Base-by-base conservation (phyloP, 2,797 vertebrate species). In the Lagocephalus sceleratus region DNA sequence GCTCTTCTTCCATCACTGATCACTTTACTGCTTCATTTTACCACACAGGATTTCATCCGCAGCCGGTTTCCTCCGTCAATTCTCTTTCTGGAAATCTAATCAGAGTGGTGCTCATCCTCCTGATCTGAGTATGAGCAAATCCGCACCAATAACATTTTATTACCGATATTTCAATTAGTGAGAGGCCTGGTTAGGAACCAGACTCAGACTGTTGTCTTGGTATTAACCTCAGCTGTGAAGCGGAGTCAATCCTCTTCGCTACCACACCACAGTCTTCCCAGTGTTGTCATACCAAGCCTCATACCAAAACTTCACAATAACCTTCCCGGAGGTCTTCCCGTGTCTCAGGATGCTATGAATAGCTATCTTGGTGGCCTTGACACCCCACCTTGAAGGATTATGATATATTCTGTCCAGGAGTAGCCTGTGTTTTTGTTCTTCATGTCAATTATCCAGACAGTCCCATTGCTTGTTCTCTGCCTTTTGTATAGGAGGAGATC, bases 301-400 rank as follows among this genome's bases (percentile, higher is more conserved):
- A 84, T 83, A 77, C 84, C 79, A 72, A 64, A 82, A 81, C 82
- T 46, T 87, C 77, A 85, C 69, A 84, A 83, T 79, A 68, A 78
- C 82, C 74, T 78, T 77, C 85, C 82, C 71, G 87, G 86, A 85
- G 87, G 87, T 89, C 85, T 74, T 61, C 68, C 62, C 53, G 38
- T 62, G 62, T 84, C 68, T 69, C 57, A 72, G 68, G 63, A 66
- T 63, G 63, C 57, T 76, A 61, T 86, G 82, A 87, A 85, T 86
- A 83, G 81, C 87, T 66, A 58, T 84, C 86, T 75, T 87, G 86
- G 87, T 86, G 87, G 87, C 85, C 85, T 73, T 58, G 70, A 68
- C 73, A 14, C 60, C 72, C 76, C 56, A 66, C 69, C 73, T 68
- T 52, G 6, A 73, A 68, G 84, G 86, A 88, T 89, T 88, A 89